A percentile compares a stretch with the other conserved stretches of the same genome.
Conservation (phyloP, 2,113 vertebrate species). For the Oreochromis niloticus region DNA sequence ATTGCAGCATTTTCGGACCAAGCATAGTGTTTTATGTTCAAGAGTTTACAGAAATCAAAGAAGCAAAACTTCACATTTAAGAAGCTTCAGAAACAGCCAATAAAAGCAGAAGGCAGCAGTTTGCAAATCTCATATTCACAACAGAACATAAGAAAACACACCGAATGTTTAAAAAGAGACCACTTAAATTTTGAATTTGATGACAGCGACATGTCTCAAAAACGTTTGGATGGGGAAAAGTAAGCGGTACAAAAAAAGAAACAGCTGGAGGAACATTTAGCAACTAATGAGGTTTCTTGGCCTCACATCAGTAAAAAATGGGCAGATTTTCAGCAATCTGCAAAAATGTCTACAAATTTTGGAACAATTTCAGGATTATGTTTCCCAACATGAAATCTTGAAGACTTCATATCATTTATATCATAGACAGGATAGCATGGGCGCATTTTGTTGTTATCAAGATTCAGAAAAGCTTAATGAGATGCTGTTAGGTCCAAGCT, state of each 20-base stretch:
- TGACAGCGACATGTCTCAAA: background rate
- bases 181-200: background rate
- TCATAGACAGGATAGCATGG: background rate
- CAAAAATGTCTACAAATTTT: background rate
- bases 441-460: background rate
- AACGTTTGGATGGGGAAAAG: background rate
- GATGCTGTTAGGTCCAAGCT: background rate
- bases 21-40: background rate
- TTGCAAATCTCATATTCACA: background rate
- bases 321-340: background rate
- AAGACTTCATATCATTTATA: rapidly evolving
- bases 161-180: background rate
- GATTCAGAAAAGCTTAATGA: background rate
- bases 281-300: background rate
- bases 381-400: background rate
- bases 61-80: background rate
- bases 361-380: background rate
- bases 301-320: background rate
- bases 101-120: background rate
- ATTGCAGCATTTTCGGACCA: background rate
- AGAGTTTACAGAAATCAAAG: background rate
- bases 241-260: background rate
- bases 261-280: background rate
- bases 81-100: background rate
- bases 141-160: background rate